Evolutionary conservation across 2,113 vertebrate genomes (phyloP), one percentile per base, ranked within the genome.

Genomic region (Chunga burmeisteri): DNA sequence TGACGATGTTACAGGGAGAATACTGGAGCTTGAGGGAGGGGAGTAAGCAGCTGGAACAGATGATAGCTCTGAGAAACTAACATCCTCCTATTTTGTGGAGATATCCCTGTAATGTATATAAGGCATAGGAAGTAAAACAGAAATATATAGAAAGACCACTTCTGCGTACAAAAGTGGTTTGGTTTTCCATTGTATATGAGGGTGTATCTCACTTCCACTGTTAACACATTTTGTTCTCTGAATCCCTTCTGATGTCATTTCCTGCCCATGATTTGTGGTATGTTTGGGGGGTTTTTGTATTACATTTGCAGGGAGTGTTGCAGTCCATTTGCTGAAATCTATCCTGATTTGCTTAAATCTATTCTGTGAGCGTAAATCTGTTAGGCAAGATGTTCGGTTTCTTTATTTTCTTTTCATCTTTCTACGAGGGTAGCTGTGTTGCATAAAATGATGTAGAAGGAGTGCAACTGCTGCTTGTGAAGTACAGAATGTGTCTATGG

Each of bases 261-360:
- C 53, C 11, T 93, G 44, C 84, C 29, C 68, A 1, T 30, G 52
- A 78, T 96, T 53, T 96, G 71, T 53, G 72, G 25, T 40, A 58
- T 62, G 56, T 94, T 97, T 97, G 59, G 68, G 44, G 44, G 14
- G 63, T 90, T 87, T 94, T 93, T 38, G 75, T 93, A 38, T 86
- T 98, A 55, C 29, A 5, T 96, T 97, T 96, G 71, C 65, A 96
- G 91, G 77, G 90, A 77, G 40, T 44, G 20, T 88, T 96, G 26
- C 86, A 46, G n/a, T 95, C 62, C 65, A 46, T 80, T 94, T 93
- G 10, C 66, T 66, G 52, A 85, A 53, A 65, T 85, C 78, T 96
- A 27, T 97, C 91, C 91, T 94, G 47, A 84, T 95, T 90, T 95
- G 10, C 59, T 65, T 63, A 71, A 53, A 50, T 86, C 88, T 96